Percentiles rank a stretch among this genome's conserved stretches.
Evolutionary conservation across 2,113 vertebrate species (phyloP).

Genomic region (Alexandromys fortis): DNA sequence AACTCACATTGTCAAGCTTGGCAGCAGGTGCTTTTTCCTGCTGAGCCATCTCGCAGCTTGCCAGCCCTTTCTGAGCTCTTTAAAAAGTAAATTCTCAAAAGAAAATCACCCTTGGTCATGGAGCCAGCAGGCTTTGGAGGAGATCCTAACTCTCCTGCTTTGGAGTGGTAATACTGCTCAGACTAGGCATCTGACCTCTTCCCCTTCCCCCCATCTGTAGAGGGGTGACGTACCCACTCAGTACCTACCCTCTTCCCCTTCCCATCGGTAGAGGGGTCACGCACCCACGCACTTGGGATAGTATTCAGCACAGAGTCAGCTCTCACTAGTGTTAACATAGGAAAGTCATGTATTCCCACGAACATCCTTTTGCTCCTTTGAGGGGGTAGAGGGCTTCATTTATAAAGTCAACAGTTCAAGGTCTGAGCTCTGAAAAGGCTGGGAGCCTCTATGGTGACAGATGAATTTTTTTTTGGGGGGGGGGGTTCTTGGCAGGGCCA

Average conservation of each 20-base stretch:
- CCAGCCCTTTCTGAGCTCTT: neutral
- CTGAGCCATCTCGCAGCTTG: neutral
- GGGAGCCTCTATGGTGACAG: slow-evolving; percentile 42
- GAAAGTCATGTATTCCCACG: neutral
- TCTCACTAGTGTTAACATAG: neutral
- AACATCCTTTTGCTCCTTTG: neutral
- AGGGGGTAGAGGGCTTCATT: neutral
- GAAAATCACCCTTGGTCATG: neutral
- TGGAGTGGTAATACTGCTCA: neutral
- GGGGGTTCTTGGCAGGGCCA: neutral
- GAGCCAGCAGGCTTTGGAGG: neutral
- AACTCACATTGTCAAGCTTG: neutral
- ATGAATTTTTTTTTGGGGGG: neutral
- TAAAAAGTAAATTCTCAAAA: neutral
- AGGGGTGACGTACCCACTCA: neutral
- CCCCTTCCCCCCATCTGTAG: neutral
- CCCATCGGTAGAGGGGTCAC: neutral
- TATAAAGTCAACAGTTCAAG: slow-evolving; percentile 29
- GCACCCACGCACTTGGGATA: accelerated
- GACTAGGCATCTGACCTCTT: neutral
- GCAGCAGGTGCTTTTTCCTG: neutral
- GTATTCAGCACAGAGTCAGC: neutral
- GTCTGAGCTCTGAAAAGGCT: neutral
- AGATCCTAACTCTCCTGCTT: neutral
- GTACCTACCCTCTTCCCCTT: neutral